phyloP scores from a whole-genome alignment of 64 coral and sea anemone species.

The Pachyseris speciosa region DNA sequence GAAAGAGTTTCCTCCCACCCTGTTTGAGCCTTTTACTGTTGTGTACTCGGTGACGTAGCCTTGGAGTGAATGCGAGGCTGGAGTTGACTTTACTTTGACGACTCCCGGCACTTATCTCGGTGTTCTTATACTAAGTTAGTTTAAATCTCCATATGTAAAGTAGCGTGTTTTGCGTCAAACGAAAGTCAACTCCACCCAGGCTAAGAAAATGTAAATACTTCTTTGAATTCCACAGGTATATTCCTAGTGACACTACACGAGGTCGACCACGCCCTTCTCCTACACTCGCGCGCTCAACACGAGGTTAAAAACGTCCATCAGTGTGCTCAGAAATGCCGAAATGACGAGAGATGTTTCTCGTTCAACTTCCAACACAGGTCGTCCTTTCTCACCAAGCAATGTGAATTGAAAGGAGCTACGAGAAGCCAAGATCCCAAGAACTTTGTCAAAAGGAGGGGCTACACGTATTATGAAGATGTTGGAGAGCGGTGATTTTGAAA shows the following conservation, averaged over 20 bases:
- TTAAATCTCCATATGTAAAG: too few relatives aligned
- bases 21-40: too few relatives aligned
- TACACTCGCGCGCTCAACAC: not conserved
- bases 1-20: too few relatives aligned
- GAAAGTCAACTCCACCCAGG: too few relatives aligned
- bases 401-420: slow-evolving; percentile 24
- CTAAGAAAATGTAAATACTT: too few relatives aligned
- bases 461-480: slow-evolving; percentile 15
- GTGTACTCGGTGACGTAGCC: too few relatives aligned
- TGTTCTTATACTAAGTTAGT: too few relatives aligned
- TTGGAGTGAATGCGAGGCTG: too few relatives aligned
- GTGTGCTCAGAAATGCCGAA: slow-evolving; percentile 14
- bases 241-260: not conserved
- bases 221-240: not conserved
- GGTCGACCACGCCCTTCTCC: not conserved
- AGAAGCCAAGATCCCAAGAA: not conserved
- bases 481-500: not conserved
- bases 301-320: not conserved
- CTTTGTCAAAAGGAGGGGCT: slow-evolving; percentile 1
- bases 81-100: too few relatives aligned
- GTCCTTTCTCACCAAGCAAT: not conserved
- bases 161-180: too few relatives aligned
- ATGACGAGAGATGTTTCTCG: not conserved
- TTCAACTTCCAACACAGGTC: slow-evolving; percentile 22
- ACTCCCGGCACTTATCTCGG: too few relatives aligned